Evolutionary conservation across 2,797 vertebrate species (phyloP).

Genomic region (Scolopax bukidnonensis): DNA sequence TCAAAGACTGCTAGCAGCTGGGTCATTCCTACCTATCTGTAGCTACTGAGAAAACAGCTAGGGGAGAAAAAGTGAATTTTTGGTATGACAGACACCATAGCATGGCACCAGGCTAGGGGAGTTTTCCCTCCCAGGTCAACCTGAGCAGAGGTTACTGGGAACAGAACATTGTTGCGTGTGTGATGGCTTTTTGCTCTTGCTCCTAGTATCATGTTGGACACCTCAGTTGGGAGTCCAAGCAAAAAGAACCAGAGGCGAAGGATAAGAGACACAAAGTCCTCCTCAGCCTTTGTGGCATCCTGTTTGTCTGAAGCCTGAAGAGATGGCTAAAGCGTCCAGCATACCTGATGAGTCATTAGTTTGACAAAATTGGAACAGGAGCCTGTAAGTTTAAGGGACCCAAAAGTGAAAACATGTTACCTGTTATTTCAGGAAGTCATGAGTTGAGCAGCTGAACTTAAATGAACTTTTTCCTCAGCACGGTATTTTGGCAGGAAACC

Average conservation of each 20-base stretch:
- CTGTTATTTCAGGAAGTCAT: constrained; percentile 18
- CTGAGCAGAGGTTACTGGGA: not conserved
- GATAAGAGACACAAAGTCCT: not conserved
- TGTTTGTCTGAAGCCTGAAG: not conserved
- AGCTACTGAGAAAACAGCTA: not conserved
- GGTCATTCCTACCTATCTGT: not conserved
- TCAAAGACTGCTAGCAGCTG: not conserved
- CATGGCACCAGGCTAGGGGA: not conserved
- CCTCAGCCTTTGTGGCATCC: not conserved
- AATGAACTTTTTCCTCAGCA: not conserved
- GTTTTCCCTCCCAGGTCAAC: not conserved
- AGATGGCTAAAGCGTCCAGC: not conserved
- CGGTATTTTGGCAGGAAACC: not conserved
- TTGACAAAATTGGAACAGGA: not conserved
- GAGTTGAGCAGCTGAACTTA: not conserved
- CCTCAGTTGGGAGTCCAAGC: not conserved
- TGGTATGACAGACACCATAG: not conserved
- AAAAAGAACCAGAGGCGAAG: not conserved
- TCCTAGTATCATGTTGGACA: not conserved
- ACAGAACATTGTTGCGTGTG: not conserved
- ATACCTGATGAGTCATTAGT: not conserved
- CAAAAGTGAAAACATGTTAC: not conserved
- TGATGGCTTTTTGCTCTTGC: not conserved
- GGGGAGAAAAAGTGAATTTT: not conserved
- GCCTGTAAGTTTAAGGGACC: not conserved